phyloP scores from a whole-genome alignment of 2,888 invertebrate genomes.

The Standfussiana lucernea region DNA sequence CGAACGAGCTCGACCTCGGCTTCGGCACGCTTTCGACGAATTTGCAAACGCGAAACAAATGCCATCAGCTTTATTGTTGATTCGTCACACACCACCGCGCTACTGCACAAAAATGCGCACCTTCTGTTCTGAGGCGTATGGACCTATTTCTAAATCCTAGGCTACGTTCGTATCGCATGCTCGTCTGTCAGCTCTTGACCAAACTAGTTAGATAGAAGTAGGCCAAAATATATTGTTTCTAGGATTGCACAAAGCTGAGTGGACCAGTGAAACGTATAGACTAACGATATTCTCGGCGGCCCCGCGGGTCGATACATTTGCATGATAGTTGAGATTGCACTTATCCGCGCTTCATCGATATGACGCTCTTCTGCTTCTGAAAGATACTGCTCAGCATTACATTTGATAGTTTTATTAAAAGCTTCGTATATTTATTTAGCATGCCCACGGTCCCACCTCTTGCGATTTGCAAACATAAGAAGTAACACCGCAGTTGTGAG shows the following conservation, averaged over 20 bases:
- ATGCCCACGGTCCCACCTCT: not conserved
- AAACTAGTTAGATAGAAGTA: not conserved
- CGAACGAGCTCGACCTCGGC: constrained; percentile 45
- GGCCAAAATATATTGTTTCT: not conserved
- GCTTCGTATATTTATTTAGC: not conserved
- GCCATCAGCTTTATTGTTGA: constrained; percentile 1
- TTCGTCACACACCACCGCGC: not conserved
- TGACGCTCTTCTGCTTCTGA: not conserved
- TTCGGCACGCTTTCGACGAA: constrained; percentile 26
- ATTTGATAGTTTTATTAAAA: not conserved
- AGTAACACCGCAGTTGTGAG: not conserved
- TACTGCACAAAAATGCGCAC: not conserved
- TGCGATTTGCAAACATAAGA: not conserved
- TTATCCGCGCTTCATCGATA: not conserved
- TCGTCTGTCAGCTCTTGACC: not conserved
- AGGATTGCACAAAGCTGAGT: not conserved
- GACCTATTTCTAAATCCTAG: not conserved
- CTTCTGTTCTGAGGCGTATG: not conserved
- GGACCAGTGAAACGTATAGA: not conserved
- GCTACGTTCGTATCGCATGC: not conserved
- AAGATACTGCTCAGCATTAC: not conserved
- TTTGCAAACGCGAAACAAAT: constrained; percentile 14
- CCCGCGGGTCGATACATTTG: constrained; percentile 12
- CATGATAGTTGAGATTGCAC: constrained; percentile 15
- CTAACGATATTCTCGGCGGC: not conserved